Evolutionary conservation across 2,797 vertebrate genomes (phyloP).

Genomic region (Fratercula arctica): DNA sequence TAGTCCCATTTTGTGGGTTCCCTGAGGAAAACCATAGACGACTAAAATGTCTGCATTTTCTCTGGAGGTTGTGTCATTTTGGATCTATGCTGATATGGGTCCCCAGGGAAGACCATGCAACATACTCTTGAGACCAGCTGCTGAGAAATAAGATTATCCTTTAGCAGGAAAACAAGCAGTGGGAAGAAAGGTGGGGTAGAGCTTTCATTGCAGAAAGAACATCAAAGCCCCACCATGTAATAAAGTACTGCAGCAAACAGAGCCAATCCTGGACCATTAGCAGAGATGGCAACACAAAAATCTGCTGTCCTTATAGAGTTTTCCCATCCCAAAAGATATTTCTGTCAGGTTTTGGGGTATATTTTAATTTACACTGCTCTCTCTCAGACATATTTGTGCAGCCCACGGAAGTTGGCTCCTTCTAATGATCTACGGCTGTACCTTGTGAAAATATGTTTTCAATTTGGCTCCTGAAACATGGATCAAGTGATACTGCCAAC

Average conservation of each 20-base stretch:
- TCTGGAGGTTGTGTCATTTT: not conserved
- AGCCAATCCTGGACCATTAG: accelerated
- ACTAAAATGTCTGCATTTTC: not conserved
- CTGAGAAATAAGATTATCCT: not conserved
- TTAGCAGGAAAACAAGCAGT: not conserved
- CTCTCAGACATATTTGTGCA: not conserved
- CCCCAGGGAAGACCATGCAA: not conserved
- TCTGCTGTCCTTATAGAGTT: not conserved
- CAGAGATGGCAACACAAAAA: not conserved
- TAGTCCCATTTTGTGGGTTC: not conserved
- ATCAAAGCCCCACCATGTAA: not conserved
- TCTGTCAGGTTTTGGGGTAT: not conserved
- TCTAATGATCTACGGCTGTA: not conserved
- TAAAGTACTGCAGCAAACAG: not conserved
- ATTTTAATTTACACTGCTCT: conserved; percentile 21
- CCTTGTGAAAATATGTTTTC: not conserved
- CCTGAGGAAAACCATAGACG: not conserved
- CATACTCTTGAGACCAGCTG: accelerated
- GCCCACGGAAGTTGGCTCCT: not conserved
- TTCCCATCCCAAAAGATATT: not conserved
- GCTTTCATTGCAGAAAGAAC: not conserved
- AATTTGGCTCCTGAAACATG: conserved; percentile 13
- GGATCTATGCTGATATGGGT: not conserved
- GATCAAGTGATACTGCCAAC: conserved; percentile 29
- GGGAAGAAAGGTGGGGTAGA: not conserved